Percentiles rank a stretch among this genome's conserved stretches.
Conservation (phyloP, 2,888 invertebrate genomes). For the Teinopalpus imperialis region DNA sequence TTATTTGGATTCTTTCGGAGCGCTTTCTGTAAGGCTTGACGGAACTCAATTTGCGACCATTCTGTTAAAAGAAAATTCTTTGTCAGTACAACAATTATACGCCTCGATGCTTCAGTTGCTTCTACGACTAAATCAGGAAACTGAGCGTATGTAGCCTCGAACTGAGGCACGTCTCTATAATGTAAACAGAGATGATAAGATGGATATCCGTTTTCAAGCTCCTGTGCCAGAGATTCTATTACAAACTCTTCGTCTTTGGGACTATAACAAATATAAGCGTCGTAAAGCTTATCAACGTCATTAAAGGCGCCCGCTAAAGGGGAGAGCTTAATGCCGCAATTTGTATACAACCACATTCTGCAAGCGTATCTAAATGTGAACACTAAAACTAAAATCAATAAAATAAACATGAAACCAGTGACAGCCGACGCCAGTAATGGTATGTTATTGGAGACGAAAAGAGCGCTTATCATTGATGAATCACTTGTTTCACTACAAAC, state of each 20-base stretch:
- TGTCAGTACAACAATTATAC: conserved; percentile 93
- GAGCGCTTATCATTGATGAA: conserved; percentile 89
- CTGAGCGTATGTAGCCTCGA: conserved; percentile 86
- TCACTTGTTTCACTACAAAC: conserved; percentile 92
- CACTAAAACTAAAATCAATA: conserved; percentile 89
- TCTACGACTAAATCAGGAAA: conserved; percentile 90
- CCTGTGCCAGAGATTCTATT: conserved; percentile 90
- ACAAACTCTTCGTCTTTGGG: conserved; percentile 96
- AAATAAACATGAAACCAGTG: conserved; percentile 88
- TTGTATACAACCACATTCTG: conserved; percentile 93
- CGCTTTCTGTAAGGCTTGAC: conserved; percentile 94
- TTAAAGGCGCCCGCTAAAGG: conserved; percentile 86
- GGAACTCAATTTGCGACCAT: conserved; percentile 95
- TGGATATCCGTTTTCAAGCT: conserved; percentile 90
- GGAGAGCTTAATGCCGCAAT: conserved; percentile 92
- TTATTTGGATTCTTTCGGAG: conserved; percentile 91
- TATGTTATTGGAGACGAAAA: conserved; percentile 91
- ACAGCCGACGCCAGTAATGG: conserved; percentile 90
- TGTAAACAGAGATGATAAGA: conserved; percentile 93
- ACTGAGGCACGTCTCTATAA: conserved; percentile 91
- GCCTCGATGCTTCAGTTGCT: conserved; percentile 92
- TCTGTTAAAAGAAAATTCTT: conserved; percentile 95
- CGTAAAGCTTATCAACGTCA: conserved; percentile 93
- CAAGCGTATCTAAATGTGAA: conserved; percentile 94
- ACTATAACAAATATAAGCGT: conserved; percentile 96